Conservation (phyloP, 1,140 invertebrate species). For the Scaptomyza hsui region DNA sequence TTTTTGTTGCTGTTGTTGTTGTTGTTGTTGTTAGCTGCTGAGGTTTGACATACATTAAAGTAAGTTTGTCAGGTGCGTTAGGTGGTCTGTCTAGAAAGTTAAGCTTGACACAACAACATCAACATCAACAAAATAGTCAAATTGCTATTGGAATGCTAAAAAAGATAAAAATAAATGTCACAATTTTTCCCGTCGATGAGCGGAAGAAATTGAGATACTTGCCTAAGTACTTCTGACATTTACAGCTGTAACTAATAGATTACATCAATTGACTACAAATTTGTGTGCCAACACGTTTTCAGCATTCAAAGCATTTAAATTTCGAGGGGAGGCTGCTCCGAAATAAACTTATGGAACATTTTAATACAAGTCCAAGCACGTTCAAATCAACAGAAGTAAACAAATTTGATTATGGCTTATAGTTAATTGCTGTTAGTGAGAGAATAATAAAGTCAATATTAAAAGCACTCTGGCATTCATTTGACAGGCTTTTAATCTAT, state of each 20-base stretch:
- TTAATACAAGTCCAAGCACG: background rate
- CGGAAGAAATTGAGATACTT: conserved; percentile 41
- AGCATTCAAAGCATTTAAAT: conserved; percentile 6
- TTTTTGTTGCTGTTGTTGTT: conserved; percentile 31
- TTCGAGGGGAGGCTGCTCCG: background rate
- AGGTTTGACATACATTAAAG: conserved; percentile 75
- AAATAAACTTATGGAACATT: too few relatives aligned
- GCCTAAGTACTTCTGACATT: conserved; percentile 33
- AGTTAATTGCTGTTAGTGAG: background rate
- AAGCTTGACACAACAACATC: background rate
- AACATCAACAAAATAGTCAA: conserved; percentile 34
- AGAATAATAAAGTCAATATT: background rate
- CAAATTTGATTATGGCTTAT: background rate
- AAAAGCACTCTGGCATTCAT: too few relatives aligned
- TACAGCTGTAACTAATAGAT: conserved; percentile 43
- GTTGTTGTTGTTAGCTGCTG: conserved; percentile 38
- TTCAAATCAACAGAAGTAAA: background rate
- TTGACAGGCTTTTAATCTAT: too few relatives aligned
- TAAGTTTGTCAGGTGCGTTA: conserved; percentile 73
- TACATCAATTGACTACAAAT: conserved; percentile 42
- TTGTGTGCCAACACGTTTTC: conserved; percentile 15
- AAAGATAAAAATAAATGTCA: conserved; percentile 33
- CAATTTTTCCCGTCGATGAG: background rate
- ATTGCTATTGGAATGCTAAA: conserved; percentile 37
- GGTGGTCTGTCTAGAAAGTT: conserved; percentile 31